Evolutionary conservation across 2,888 invertebrate genomes (phyloP), one percentile per base, ranked within the genome.

Genomic region (Phaonia tiefii): DNA sequence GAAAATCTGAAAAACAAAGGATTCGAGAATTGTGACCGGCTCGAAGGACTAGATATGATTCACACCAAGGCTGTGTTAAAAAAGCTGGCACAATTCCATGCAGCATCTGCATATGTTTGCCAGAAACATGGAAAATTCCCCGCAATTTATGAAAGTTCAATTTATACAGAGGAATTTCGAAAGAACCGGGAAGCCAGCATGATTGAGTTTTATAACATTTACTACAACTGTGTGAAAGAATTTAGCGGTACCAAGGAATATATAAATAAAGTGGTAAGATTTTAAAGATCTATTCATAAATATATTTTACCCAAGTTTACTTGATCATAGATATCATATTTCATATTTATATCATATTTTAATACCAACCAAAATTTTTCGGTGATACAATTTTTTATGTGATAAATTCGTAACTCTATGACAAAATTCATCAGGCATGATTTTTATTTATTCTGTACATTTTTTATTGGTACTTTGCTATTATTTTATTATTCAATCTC

Each of bases 31-130:
- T 79, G 63, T 1, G 85, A 87, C 79, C 86, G 87, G 10, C 75
- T 85, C 0, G 77, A 83, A 10, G 87, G 89, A 4, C 79, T 89
- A 7, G 87, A 89, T 39, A 73, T 86, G 84, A 80, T 82, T 0
- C 89, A 89, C 37, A 85, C 85, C 15, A 84, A 87, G 56, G 58
- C 84, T 0, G 85, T 83, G 0, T 83, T 89, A 0, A 83, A 85
- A 15, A 89, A 89, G 58, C 31, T 89, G 37, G 89, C 89, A 0
- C 83, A 89, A 70, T 89, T 88, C 79, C 89, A 89, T 85, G 89
- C 89, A 0, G 88, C 87, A 0, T 89, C 89, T 0, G 85, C 86
- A 2, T 85, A 84, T 37, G 74, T 85, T 4, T 84, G 84, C 39
- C 86, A 85, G 75, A 66, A 72, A 1, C 79, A 83, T 39, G 87